Evolutionary conservation across 2,797 vertebrate species (phyloP).

Genomic region (Acestrorhynchus altus): DNA sequence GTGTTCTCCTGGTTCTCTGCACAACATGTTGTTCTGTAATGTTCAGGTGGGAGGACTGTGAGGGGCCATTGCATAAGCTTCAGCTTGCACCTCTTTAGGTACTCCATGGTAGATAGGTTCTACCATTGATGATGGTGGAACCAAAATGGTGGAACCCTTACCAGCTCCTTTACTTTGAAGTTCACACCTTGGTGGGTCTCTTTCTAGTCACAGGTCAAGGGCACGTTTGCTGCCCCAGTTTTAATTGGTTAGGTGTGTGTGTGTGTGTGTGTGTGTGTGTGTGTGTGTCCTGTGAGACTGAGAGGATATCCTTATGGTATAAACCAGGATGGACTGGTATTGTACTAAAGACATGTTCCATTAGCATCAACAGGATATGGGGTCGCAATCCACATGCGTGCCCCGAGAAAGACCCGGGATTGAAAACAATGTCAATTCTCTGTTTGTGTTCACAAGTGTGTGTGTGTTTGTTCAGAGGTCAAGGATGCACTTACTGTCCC

Average conservation of each 20-base stretch:
- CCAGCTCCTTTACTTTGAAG: no score
- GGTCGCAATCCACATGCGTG: neutral
- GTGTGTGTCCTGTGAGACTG: conserved; percentile 1
- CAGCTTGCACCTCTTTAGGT: no score
- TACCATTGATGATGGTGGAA: no score
- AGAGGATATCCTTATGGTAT: conserved; percentile 45
- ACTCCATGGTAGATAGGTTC: no score
- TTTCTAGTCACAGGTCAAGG: conserved; percentile 9
- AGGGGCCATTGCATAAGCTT: no score
- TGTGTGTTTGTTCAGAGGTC: conserved; percentile 23
- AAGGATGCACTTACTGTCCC: neutral
- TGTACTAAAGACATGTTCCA: conserved; percentile 30
- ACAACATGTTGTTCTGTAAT: no score
- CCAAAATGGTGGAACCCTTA: no score
- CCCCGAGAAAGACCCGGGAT: neutral
- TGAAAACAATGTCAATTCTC: conserved; percentile 8
- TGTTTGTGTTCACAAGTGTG: neutral
- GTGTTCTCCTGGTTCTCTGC: no score
- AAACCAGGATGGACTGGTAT: conserved; percentile 32
- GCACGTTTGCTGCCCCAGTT: neutral
- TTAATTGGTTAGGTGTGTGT: conserved; percentile 2
- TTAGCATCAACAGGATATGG: conserved; percentile 49
- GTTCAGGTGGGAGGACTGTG: no score
- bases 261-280: conserved; percentile 24
- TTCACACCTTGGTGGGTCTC: neutral